A percentile compares a stretch with the other conserved stretches of the same genome.
phyloP scores from a whole-genome alignment of 2,888 invertebrate species.

The Eristalis intricaria region DNA sequence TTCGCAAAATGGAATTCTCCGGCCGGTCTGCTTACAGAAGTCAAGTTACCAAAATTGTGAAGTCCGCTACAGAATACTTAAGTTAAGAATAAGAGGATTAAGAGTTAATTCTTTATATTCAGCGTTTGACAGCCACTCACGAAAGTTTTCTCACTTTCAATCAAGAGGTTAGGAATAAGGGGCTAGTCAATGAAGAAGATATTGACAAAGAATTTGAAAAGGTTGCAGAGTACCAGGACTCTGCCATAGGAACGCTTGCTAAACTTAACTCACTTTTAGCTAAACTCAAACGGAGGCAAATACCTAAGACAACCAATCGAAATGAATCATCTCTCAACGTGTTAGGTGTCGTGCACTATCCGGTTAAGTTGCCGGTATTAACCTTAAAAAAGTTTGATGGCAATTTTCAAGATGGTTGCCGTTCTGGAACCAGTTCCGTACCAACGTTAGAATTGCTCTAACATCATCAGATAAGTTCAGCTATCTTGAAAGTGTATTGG shows the following conservation, averaged over 20 bases:
- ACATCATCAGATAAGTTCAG: not conserved
- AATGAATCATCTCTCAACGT: too few relatives aligned
- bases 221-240: slow-evolving; percentile 27
- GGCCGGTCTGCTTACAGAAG: too few relatives aligned
- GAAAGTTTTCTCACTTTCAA: slow-evolving; percentile 3
- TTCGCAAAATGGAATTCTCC: too few relatives aligned
- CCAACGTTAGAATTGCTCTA: too few relatives aligned
- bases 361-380: too few relatives aligned
- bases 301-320: too few relatives aligned
- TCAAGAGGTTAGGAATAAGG: not conserved
- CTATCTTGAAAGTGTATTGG: slow-evolving; percentile 17
- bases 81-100: too few relatives aligned
- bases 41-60: too few relatives aligned
- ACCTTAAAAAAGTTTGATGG: not conserved
- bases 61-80: too few relatives aligned
- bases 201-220: slow-evolving; percentile 9
- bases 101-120: too few relatives aligned
- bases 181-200: slow-evolving; percentile 14
- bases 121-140: slow-evolving; percentile 14
- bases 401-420: slow-evolving; percentile 15
- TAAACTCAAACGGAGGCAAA: too few relatives aligned
- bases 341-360: too few relatives aligned
- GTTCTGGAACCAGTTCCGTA: slow-evolving; percentile 32
- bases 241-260: slow-evolving; percentile 24
- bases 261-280: not conserved